Evolutionary conservation across 2,797 vertebrate genomes (phyloP).

Genomic region (Anas flavirostris): DNA sequence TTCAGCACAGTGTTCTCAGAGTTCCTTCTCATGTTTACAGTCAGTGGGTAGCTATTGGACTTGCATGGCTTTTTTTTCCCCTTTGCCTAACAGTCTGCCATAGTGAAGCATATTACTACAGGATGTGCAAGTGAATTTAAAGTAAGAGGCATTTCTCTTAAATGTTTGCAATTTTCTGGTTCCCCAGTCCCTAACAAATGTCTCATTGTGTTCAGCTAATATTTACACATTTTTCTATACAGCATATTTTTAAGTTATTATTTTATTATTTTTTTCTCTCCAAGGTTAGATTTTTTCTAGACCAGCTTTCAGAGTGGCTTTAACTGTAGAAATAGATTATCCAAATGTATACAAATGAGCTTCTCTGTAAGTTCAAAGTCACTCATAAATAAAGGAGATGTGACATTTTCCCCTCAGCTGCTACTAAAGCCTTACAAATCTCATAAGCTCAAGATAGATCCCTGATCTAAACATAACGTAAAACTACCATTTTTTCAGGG

Average conservation of each 20-base stretch:
- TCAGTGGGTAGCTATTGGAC: constrained; percentile 64
- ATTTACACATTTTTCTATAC: constrained; percentile 64
- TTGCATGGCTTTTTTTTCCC: constrained; percentile 29
- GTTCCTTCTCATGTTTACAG: constrained; percentile 65
- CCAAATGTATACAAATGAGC: constrained; percentile 65
- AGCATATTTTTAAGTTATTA: constrained; percentile 38
- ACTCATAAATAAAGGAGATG: constrained; percentile 57
- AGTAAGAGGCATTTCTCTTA: constrained; percentile 74
- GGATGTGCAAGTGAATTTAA: constrained; percentile 64
- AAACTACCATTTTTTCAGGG: constrained; percentile 42
- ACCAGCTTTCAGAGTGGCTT: constrained; percentile 33
- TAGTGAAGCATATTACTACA: constrained; percentile 45
- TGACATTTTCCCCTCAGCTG: not conserved
- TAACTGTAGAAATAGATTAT: constrained; percentile 55
- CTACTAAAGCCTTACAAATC: constrained; percentile 56
- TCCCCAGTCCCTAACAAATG: constrained; percentile 48
- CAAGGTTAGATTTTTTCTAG: constrained; percentile 23
- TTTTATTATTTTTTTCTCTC: constrained; percentile 39
- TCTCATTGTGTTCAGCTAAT: constrained; percentile 57
- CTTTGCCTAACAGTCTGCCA: constrained; percentile 9
- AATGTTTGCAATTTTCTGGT: constrained; percentile 73
- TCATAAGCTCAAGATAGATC: constrained; percentile 56
- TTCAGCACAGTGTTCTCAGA: constrained; percentile 55
- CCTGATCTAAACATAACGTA: constrained; percentile 29
- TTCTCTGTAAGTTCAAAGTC: constrained; percentile 58